These are phyloP conservation scores for Lagopus leucura DNA, from an alignment of 2,113 vertebrate species.

Conservation along the genomic window DNA sequence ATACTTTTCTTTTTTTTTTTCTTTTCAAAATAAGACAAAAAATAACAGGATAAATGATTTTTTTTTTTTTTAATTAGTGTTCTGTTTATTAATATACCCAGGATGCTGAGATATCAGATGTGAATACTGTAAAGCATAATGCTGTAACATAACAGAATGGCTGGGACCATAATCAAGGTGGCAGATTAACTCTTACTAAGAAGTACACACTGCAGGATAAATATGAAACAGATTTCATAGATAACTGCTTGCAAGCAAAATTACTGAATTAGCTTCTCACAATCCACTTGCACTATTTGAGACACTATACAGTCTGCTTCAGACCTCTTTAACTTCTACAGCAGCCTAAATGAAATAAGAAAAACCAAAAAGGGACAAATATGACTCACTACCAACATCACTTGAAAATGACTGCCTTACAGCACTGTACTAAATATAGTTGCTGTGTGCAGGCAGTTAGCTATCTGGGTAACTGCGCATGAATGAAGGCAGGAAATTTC, in stretches of 20 bases:
- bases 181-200: slow-evolving; percentile 32
- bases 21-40: background rate
- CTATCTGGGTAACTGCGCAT: background rate
- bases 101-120: slow-evolving; percentile 19
- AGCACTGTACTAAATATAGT: background rate
- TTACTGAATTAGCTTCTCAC: background rate
- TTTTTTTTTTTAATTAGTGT: background rate
- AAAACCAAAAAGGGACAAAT: background rate
- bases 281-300: background rate
- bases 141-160: background rate
- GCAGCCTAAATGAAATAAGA: background rate
- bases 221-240: slow-evolving; percentile 9
- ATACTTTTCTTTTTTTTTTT: background rate
- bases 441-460: background rate
- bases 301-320: background rate
- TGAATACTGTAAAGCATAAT: slow-evolving; percentile 5
- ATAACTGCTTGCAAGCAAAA: slow-evolving; percentile 30
- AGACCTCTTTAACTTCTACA: background rate
- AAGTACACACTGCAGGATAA: slow-evolving; percentile 7
- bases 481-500: slow-evolving; percentile 1
- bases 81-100: background rate
- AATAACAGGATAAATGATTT: background rate
- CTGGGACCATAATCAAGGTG: background rate
- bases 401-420: background rate
- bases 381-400: background rate